Percentiles rank a stretch among this genome's conserved stretches.
Conservation (phyloP, 2,888 invertebrate species). For the Sialis lutaria region DNA sequence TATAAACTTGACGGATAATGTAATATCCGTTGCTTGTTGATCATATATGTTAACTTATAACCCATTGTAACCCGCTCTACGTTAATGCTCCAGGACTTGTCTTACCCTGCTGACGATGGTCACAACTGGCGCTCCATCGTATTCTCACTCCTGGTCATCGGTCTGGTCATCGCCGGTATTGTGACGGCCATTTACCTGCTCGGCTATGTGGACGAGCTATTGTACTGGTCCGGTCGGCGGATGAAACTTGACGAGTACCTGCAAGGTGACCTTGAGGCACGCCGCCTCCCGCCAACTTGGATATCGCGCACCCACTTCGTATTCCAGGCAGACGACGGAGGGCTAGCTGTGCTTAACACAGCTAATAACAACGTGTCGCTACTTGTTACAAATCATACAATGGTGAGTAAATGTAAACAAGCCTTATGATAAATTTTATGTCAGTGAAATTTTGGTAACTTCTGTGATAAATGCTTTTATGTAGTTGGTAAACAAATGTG, state of each 20-base stretch:
- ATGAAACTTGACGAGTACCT: slow-evolving; percentile 75
- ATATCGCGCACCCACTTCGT: slow-evolving; percentile 67
- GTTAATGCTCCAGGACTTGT: slow-evolving; percentile 42
- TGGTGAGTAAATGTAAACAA: slow-evolving; percentile 35
- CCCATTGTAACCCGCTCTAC: too few relatives aligned
- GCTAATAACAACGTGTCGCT: slow-evolving; percentile 60
- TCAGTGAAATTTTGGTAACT: too few relatives aligned
- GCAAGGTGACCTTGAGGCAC: slow-evolving; percentile 55
- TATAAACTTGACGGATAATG: too few relatives aligned
- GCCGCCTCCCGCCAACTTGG: slow-evolving; percentile 64
- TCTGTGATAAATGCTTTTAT: too few relatives aligned
- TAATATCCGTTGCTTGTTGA: too few relatives aligned
- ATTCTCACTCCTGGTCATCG: slow-evolving; percentile 72
- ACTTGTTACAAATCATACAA: slow-evolving; percentile 72
- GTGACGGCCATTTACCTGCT: slow-evolving; percentile 77
- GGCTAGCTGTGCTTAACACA: slow-evolving; percentile 61
- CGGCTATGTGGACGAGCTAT: slow-evolving; percentile 77
- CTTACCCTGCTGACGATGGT: slow-evolving; percentile 57
- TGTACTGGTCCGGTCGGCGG: slow-evolving; percentile 76
- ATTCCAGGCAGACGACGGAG: slow-evolving; percentile 75
- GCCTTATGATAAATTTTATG: too few relatives aligned
- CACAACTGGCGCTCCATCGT: slow-evolving; percentile 82
- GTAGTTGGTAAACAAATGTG: too few relatives aligned
- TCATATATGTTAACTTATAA: too few relatives aligned
- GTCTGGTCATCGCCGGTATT: slow-evolving; percentile 73